Evolutionary conservation across 1,140 invertebrate genomes (phyloP).

Genomic region (Delia radicum): DNA sequence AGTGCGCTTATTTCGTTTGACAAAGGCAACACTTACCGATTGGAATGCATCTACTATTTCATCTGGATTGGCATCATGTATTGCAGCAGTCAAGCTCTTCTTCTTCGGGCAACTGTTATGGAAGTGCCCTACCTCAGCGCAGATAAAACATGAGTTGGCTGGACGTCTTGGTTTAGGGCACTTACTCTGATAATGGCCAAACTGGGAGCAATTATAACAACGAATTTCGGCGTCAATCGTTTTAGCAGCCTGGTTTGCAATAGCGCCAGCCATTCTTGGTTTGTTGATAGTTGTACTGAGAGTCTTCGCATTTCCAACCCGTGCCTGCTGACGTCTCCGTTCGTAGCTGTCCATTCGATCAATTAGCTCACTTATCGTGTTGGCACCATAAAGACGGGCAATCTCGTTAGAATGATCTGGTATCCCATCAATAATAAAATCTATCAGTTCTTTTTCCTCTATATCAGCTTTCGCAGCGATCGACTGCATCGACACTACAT

Average conservation of each 20-base stretch:
- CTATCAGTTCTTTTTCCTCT: neutral
- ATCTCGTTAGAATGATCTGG: neutral
- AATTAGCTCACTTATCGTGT: neutral
- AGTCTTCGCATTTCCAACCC: neutral
- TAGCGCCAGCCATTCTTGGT: neutral
- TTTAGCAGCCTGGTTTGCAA: neutral
- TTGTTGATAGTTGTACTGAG: neutral
- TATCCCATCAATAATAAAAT: constrained; percentile 9
- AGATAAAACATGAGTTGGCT: neutral
- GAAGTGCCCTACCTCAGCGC: neutral
- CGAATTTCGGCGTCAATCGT: neutral
- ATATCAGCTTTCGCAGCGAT: constrained; percentile 1
- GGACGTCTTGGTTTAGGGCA: neutral
- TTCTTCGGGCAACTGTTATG: neutral
- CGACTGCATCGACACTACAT: constrained; percentile 11
- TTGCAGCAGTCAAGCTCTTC: neutral
- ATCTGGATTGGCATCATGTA: neutral
- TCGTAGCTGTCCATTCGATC: constrained; percentile 8
- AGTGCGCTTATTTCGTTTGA: neutral
- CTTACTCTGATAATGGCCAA: neutral
- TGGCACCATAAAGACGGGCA: neutral
- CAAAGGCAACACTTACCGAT: constrained; percentile 3
- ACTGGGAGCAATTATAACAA: neutral
- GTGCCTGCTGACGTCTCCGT: neutral
- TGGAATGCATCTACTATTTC: neutral